Conservation (phyloP, 2,888 invertebrate genomes). For the Dastarcus helophoroides region DNA sequence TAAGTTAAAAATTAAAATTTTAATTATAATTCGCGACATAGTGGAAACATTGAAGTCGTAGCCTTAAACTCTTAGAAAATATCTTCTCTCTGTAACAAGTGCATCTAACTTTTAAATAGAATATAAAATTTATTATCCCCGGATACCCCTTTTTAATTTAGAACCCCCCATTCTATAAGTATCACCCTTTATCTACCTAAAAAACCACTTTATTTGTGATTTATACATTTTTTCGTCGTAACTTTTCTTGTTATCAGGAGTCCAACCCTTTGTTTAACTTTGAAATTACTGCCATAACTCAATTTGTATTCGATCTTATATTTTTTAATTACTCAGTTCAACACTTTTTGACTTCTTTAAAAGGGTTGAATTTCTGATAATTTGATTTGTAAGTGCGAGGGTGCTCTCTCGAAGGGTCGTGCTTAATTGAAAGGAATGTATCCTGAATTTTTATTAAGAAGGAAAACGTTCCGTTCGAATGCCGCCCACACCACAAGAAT, state of each 20-base stretch:
- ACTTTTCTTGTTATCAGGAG: constrained; percentile 14
- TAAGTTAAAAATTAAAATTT: too few relatives aligned
- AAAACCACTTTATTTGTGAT: constrained; percentile 19
- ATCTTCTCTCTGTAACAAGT: constrained; percentile 7
- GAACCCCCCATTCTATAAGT: constrained; percentile 8
- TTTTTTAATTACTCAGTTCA: constrained; percentile 31
- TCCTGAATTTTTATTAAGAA: not conserved
- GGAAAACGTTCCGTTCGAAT: too few relatives aligned
- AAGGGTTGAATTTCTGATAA: constrained; percentile 20
- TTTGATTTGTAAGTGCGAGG: constrained; percentile 17
- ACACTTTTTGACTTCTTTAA: constrained; percentile 17
- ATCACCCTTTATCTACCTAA: constrained; percentile 13
- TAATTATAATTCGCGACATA: too few relatives aligned
- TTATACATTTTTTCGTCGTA: constrained; percentile 18
- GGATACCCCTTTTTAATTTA: constrained; percentile 14
- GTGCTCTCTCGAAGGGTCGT: constrained; percentile 4
- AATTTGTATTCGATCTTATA: constrained; percentile 30
- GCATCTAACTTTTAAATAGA: constrained; percentile 12
- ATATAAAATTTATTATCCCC: constrained; percentile 14
- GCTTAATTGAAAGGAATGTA: constrained; percentile 2
- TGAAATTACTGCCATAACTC: constrained; percentile 30
- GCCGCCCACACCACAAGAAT: too few relatives aligned
- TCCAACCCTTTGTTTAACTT: constrained; percentile 27
- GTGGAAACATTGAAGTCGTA: too few relatives aligned
- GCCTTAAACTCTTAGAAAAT: too few relatives aligned